These are phyloP conservation scores for Ceryle rudis DNA, from an alignment of 2,797 vertebrate genomes.

Conservation along the genomic window DNA sequence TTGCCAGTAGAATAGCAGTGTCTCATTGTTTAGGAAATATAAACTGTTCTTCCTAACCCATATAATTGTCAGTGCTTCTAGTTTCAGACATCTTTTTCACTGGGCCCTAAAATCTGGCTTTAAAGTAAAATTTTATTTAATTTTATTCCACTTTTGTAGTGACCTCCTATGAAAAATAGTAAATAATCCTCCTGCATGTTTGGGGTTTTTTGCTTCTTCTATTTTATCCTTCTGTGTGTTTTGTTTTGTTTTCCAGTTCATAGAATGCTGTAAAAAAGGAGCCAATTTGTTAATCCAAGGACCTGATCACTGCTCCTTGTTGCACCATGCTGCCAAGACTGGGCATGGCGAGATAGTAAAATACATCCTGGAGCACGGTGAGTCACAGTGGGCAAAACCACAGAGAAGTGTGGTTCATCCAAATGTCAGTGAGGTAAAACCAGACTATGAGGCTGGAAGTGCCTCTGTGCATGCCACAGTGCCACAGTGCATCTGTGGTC, in stretches of 20 bases:
- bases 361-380: slow-evolving; percentile 93
- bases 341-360: slow-evolving; percentile 89
- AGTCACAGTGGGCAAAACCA: slow-evolving; percentile 54
- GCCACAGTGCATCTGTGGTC: too few species aligned
- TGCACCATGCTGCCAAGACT: slow-evolving; percentile 90
- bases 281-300: slow-evolving; percentile 91
- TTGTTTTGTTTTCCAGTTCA: slow-evolving; percentile 78
- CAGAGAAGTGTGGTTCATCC: neutral
- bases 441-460: rapidly evolving
- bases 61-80: neutral
- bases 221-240: neutral
- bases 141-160: neutral
- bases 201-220: neutral
- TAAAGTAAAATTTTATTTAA: neutral
- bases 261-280: slow-evolving; percentile 87
- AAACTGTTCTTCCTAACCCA: neutral
- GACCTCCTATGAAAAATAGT: neutral
- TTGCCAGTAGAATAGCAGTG: neutral
- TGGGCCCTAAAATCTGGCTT: neutral
- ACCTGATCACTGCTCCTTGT: slow-evolving; percentile 86
- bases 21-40: neutral
- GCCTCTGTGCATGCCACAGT: too few species aligned
- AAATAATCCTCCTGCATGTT: neutral
- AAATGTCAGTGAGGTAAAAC: neutral
- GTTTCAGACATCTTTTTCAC: neutral